Conservation (phyloP, 2,113 vertebrate genomes). For the Mola mola region DNA sequence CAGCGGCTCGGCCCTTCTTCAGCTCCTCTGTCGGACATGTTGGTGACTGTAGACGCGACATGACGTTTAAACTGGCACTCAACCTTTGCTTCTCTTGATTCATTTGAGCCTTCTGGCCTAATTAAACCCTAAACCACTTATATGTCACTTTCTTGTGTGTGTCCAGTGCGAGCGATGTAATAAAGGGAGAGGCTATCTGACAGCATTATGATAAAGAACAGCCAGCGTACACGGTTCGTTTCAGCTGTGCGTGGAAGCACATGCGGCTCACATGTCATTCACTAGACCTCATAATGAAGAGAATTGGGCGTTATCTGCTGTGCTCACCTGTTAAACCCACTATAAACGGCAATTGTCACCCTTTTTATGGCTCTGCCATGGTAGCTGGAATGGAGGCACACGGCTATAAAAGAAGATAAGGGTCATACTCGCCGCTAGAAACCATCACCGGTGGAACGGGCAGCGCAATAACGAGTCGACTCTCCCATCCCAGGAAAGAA, state of each 20-base stretch:
- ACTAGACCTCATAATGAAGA: conserved; percentile 1
- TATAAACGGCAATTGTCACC: conserved; percentile 57
- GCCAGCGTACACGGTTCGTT: conserved; percentile 13
- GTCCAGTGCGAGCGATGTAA: conserved; percentile 11
- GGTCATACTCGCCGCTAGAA: conserved; percentile 39
- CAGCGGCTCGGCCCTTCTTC: conserved; percentile 43
- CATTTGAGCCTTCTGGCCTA: no score
- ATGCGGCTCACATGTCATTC: conserved; percentile 44
- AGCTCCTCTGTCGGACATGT: conserved; percentile 28
- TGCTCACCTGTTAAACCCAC: conserved; percentile 54
- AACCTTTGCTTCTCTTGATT: no score
- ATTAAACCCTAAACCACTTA: no score
- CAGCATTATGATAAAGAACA: conserved; percentile 41
- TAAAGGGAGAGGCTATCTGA: conserved; percentile 39
- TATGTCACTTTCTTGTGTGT: no score
- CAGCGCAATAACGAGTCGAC: conserved; percentile 8
- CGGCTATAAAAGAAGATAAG: conserved; percentile 68
- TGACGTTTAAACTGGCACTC: not conserved
- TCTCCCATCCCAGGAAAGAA: not conserved
- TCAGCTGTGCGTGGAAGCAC: conserved; percentile 31
- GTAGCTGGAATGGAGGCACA: conserved; percentile 47
- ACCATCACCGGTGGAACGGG: conserved; percentile 33
- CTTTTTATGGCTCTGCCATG: conserved; percentile 63
- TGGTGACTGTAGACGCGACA: not conserved
- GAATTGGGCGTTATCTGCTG: conserved; percentile 66